Base-by-base conservation (phyloP, 2,888 invertebrate species). In the Iphiclides podalirius region DNA sequence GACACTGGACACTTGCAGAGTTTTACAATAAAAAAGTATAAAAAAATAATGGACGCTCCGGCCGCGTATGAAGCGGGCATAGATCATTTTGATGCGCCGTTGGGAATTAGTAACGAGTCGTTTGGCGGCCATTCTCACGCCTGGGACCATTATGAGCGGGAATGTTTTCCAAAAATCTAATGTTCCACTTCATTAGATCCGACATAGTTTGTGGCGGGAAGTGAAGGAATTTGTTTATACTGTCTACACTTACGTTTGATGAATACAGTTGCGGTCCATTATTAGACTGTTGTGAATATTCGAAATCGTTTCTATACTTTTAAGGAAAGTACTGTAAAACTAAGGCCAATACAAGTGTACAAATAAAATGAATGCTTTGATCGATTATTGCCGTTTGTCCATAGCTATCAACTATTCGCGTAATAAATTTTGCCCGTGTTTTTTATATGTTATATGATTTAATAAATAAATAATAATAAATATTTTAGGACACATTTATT, bases 41-140 rank as follows among this genome's bases (percentile, higher is more conserved):
- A 46, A 53, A 55, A n/a, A 54, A 60, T 47, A 55, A 47, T 47
- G 54, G 55, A 54, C 53, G 53, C 49, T 54, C 56, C 53, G 52
- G 59, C 58, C 58, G 60, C 45, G 53, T 55, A 60, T 49, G 50
- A 57, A 35, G 50, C 58, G 58, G 41, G 61, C 58, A 66, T 59
- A 58, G 56, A 63, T 58, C 59, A 61, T 61, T 67, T 72, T 74
- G 74, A 78, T 75, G 74, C 64, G 70, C 68, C 77, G 78, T 75
- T 68, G 72, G 76, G 72, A 78, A 79, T 78, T 68, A 67, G 64
- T 73, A 75, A 78, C 74, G 72, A 64, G 65, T 63, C 58, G 66
- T 70, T 70, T 65, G 59, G 62, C 63, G 57, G 59, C 55, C 64
- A 67, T 77, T 78, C 77, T 75, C 77, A 75, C 75, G 69, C 65